phyloP scores from a whole-genome alignment of 2,888 invertebrate genomes.

The Coecobrya sp. region DNA sequence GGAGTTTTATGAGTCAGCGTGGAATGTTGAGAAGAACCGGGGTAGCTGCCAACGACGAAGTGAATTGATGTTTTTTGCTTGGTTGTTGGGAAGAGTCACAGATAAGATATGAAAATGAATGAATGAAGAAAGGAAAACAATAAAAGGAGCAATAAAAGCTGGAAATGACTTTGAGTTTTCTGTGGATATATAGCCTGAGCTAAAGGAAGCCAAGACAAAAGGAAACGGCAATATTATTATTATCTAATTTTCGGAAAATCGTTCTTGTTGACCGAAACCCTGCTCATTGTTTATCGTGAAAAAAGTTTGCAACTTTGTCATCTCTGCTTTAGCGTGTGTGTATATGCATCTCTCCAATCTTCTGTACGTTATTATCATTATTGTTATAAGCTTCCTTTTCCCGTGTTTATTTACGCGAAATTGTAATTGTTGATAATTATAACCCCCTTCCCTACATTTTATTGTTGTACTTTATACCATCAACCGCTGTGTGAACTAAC shows the following conservation, averaged over 20 bases:
- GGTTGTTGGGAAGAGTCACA: background rate
- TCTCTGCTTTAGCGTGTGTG: background rate
- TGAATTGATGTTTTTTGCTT: slow-evolving; percentile 43
- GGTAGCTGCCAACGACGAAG: slow-evolving; percentile 41
- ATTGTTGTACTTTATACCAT: slow-evolving; percentile 1
- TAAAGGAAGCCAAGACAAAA: background rate
- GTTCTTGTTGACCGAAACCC: background rate
- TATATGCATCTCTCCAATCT: background rate
- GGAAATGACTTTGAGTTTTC: slow-evolving; percentile 26
- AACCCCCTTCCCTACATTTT: background rate
- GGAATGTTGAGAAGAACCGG: slow-evolving; percentile 36
- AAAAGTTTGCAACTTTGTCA: slow-evolving; percentile 31
- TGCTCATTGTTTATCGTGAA: background rate
- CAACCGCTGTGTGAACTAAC: slow-evolving; percentile 14
- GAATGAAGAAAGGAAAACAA: slow-evolving; percentile 71
- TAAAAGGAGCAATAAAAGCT: slow-evolving; percentile 67
- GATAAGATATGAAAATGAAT: slow-evolving; percentile 71
- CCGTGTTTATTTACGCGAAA: slow-evolving; percentile 59
- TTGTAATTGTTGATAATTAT: slow-evolving; percentile 68
- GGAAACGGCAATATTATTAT: slow-evolving; percentile 7
- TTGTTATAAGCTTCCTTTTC: slow-evolving; percentile 6
- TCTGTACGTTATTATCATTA: background rate
- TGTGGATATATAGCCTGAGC: background rate
- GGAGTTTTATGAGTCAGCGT: slow-evolving; percentile 35
- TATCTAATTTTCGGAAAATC: slow-evolving; percentile 19